A percentile compares a stretch with the other conserved stretches of the same genome.
Conservation (phyloP, 2,888 invertebrate species). For the Diarsia mendica region DNA sequence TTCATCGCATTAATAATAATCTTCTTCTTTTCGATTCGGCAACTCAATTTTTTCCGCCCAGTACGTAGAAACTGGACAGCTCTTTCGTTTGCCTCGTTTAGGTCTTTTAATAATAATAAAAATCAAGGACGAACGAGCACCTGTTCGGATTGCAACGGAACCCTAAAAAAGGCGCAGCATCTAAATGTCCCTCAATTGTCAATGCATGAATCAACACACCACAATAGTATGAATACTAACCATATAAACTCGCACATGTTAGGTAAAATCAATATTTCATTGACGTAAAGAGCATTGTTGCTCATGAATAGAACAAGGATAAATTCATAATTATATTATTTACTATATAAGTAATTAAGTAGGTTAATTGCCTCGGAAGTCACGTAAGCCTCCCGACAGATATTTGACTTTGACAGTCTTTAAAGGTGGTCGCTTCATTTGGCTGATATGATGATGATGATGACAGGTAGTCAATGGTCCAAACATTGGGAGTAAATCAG, state of each 20-base stretch:
- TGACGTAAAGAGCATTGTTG: conserved; percentile 54
- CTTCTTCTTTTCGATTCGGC: no score
- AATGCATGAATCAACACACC: conserved; percentile 28
- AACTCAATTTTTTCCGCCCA: no score
- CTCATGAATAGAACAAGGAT: conserved; percentile 48
- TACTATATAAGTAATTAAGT: conserved; percentile 11
- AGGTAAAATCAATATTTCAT: conserved; percentile 47
- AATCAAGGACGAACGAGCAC: background rate
- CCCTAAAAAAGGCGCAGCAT: background rate
- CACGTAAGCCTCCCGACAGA: background rate
- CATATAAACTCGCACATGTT: conserved; percentile 12
- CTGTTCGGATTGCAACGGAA: background rate
- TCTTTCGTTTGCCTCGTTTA: no score
- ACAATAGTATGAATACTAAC: background rate
- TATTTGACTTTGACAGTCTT: background rate
- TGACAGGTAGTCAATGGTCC: background rate
- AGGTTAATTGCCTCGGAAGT: background rate
- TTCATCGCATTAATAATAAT: no score
- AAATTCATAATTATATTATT: conserved; percentile 12
- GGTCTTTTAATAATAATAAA: no score
- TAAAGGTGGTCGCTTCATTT: no score
- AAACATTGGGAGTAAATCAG: no score
- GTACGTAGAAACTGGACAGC: no score
- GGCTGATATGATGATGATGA: no score
- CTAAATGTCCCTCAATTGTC: conserved; percentile 1